phyloP scores from a whole-genome alignment of 1,140 invertebrate genomes.

The Planococcus citri region DNA sequence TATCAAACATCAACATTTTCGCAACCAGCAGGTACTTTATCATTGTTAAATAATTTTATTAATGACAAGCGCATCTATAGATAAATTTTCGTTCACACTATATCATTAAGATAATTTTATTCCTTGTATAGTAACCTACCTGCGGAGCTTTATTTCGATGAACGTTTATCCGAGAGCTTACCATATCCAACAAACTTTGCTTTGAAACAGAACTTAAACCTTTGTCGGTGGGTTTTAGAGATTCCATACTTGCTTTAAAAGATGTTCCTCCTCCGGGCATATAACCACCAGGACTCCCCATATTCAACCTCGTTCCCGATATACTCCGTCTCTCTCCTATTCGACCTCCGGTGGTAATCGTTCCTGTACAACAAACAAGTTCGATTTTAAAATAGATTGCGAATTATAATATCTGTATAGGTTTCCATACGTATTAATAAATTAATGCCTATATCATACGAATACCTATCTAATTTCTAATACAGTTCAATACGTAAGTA shows the following conservation, averaged over 20 bases:
- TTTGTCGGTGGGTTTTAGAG: constrained; percentile 29
- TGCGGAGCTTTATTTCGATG: constrained; percentile 39
- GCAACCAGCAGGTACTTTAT: background rate
- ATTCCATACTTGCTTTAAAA: constrained; percentile 30
- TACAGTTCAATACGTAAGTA: too few relatives aligned
- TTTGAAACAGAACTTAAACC: constrained; percentile 42
- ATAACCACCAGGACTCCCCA: constrained; percentile 34
- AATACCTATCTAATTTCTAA: too few relatives aligned
- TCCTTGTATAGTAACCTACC: constrained; percentile 26
- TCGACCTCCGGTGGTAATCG: constrained; percentile 32
- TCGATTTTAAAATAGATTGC: too few relatives aligned
- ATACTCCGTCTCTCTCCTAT: constrained; percentile 36
- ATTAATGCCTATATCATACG: too few relatives aligned
- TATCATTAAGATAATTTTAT: background rate
- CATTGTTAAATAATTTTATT: background rate
- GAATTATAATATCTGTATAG: too few relatives aligned
- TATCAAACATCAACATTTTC: background rate
- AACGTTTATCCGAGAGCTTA: constrained; percentile 50
- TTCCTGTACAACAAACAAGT: constrained; percentile 18
- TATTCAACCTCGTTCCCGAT: constrained; percentile 39
- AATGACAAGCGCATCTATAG: background rate
- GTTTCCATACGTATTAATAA: too few relatives aligned
- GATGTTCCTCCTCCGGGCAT: constrained; percentile 30
- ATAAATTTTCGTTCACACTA: background rate
- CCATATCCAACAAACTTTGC: constrained; percentile 50